Conservation (phyloP, 2,113 vertebrate species). For the Lipotes vexillifer region DNA sequence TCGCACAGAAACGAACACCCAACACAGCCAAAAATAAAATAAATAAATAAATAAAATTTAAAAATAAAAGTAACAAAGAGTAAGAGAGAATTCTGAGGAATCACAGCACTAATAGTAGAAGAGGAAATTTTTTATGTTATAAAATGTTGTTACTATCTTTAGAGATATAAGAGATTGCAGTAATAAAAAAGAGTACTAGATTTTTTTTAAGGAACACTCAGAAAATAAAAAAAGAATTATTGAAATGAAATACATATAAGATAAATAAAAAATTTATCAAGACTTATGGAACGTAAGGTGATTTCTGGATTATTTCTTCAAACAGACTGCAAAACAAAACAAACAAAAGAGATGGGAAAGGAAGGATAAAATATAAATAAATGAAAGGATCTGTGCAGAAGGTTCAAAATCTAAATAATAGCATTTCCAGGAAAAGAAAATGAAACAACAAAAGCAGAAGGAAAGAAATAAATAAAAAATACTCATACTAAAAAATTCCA, state of each 20-base stretch:
- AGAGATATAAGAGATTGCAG: background rate
- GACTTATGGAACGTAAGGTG: background rate
- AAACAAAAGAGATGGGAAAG: background rate
- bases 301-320: background rate
- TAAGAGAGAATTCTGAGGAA: background rate
- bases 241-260: background rate
- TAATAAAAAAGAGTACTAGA: background rate
- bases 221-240: background rate
- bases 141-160: background rate
- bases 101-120: background rate
- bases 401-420: background rate
- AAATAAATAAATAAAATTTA: no score
- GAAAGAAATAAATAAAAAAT: background rate
- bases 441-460: background rate
- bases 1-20: no score
- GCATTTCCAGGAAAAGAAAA: background rate
- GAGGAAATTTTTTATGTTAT: background rate
- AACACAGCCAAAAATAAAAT: no score
- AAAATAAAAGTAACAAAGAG: background rate
- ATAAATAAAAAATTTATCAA: background rate
- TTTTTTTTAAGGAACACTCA: background rate
- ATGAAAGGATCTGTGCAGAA: background rate
- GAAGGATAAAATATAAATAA: background rate
- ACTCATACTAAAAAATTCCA: background rate
- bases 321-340: background rate